Conservation (phyloP, 2,888 invertebrate species). For the Drosophila kokeensis region DNA sequence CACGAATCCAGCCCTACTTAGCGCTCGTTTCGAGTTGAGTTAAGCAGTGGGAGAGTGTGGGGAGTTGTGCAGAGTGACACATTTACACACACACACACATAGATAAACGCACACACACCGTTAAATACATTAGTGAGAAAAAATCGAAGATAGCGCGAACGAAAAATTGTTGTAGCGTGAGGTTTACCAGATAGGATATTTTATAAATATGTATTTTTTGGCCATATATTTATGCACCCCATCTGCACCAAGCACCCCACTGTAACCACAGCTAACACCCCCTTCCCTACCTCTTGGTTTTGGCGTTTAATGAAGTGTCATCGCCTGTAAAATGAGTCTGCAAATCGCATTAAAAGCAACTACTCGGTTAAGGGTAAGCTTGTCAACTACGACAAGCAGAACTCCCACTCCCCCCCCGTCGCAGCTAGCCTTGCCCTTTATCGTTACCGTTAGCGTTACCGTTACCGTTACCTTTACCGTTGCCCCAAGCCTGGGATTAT, state of each 20-base stretch:
- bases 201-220: slow-evolving; percentile 75
- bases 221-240: slow-evolving; percentile 77
- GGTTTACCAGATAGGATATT: slow-evolving; percentile 54
- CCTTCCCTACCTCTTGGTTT: slow-evolving; percentile 61
- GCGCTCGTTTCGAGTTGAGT: not conserved
- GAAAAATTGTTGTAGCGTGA: slow-evolving; percentile 42
- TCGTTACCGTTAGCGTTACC: not conserved
- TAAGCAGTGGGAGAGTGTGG: slow-evolving; percentile 8
- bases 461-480: slow-evolving; percentile 7
- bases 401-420: slow-evolving; percentile 6
- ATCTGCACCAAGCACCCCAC: slow-evolving; percentile 29
- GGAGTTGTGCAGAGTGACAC: slow-evolving; percentile 18
- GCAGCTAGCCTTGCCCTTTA: not conserved
- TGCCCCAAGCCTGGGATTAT: slow-evolving; percentile 43
- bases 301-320: slow-evolving; percentile 81
- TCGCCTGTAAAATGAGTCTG: slow-evolving; percentile 82
- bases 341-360: slow-evolving; percentile 78
- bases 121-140: slow-evolving; percentile 58
- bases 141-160: slow-evolving; percentile 54
- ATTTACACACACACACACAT: slow-evolving; percentile 16
- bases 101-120: slow-evolving; percentile 11
- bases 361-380: slow-evolving; percentile 72
- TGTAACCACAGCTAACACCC: slow-evolving; percentile 22
- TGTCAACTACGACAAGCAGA: slow-evolving; percentile 51
- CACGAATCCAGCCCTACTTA: not conserved